Evolutionary conservation across 2,113 vertebrate species (phyloP).

Genomic region (Spilogale gracilis): DNA sequence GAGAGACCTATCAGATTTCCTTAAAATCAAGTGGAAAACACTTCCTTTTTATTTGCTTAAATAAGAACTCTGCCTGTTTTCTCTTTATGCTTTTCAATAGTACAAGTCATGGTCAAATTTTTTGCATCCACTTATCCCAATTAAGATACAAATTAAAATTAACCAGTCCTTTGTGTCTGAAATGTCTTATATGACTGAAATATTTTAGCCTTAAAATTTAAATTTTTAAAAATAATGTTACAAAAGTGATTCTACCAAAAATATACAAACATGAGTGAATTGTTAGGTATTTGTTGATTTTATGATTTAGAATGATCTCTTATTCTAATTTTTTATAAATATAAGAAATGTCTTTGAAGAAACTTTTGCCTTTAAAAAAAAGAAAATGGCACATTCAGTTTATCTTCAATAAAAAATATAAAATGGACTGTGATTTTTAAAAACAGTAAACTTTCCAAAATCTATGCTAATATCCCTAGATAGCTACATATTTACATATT

Average conservation of each 20-base stretch:
- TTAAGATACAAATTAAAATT: background rate
- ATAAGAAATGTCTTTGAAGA: background rate
- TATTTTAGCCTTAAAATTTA: background rate
- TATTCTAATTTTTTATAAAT: background rate
- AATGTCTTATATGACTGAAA: background rate
- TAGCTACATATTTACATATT: background rate
- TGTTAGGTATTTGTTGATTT: background rate
- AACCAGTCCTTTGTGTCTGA: background rate
- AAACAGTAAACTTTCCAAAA: background rate
- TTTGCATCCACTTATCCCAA: background rate
- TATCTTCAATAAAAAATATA: constrained; percentile 12
- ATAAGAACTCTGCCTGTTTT: background rate
- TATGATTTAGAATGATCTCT: background rate
- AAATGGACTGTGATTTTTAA: background rate
- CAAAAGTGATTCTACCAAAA: background rate
- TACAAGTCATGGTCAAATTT: background rate
- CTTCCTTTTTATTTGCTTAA: background rate
- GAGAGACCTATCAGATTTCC: background rate
- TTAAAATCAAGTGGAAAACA: background rate
- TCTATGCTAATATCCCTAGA: background rate
- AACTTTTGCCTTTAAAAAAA: background rate
- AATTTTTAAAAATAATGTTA: background rate
- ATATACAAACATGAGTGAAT: background rate
- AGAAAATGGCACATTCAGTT: background rate
- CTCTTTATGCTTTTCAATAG: background rate